Base-by-base conservation (phyloP, 2,797 vertebrate species). In the Triplophysa yarkandensis region DNA sequence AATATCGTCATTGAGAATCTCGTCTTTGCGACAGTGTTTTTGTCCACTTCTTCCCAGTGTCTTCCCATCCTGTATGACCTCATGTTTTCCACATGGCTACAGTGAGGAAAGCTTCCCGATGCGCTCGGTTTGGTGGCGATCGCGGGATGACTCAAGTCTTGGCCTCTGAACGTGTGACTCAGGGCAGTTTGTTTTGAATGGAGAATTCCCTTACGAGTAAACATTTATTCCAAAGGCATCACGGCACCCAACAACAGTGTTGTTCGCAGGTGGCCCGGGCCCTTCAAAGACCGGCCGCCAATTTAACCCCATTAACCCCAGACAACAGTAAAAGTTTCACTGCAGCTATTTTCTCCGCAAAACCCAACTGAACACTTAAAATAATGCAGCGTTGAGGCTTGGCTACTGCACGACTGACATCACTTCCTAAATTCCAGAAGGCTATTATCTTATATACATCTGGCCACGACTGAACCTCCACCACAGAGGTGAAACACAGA, bases 31-130 rank as follows among this genome's bases (percentile, higher is more conserved):
- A 57, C 80, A 80, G 76, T 44, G 28, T 68, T 30, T n/a, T 1
- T 36, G 48, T 83, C 75, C 80, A 44, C 50, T 21, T 60, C 43
- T 44, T 57, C 71, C 17, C 34, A 44, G 60, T 83, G 68, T 71
- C 77, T 76, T 88, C 83, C 48, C 85, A 86, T 90, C 85, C 87
- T 89, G 85, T 82, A 87, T 91, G 88, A 91, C 88, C 88, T 92
- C 90, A 91, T 90, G 88, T 88, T 92, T 92, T 91, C 91, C 91
- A 90, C 78, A 83, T 83, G 36, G 83, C 28, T 32, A 28, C 28
- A 58, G 55, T 58, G 55, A 58, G 55, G 82, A 76, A 71, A 74
- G 64, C 54, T 78, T 58, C 41, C 50, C 30, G 50, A 55, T 28
- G 34, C 74, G 46, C 57, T 52, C 55, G 46, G 44, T n/a, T 54